Base-by-base conservation (phyloP, 2,797 vertebrate species). In the Gallirallus australis region DNA sequence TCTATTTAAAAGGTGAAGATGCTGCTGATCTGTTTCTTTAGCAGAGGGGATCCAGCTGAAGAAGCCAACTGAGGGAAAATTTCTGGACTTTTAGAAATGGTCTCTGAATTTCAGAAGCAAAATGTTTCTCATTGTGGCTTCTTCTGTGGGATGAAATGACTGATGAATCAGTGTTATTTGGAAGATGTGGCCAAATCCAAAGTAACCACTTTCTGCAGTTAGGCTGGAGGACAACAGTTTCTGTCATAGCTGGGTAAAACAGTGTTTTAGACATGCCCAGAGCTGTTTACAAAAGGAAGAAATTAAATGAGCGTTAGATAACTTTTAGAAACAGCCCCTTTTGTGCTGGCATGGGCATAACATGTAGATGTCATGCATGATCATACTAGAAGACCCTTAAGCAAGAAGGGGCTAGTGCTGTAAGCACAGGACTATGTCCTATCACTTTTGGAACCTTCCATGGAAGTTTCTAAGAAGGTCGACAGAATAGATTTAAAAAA, bases 71-170 rank as follows among this genome's bases (percentile, higher is more conserved):
- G 7, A 24, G 39, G 30, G 33, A 16, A 37, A 71, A 77, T 21
- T 73, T 86, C 75, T 68, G 64, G 60, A 53, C 81, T 89, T 86
- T 89, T 54, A 77, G 73, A 94, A 94, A 53, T 24, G 28, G 80
- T 73, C 73, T 84, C 37, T 57, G 72, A 39, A 70, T 77, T 95
- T 89, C 83, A 84, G 70, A 77, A 90, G 37, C 37, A 90, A 85
- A 95, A 89, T 90, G 28, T 92, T 94, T 97, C 82, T 79, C 45
- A 89, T 86, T 93, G 87, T 94, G 95, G 87, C 85, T 95, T 93
- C 77, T 77, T 42, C 77, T 89, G 80, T 82, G 96, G 86, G 71
- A 77, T 89, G 70, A 94, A 94, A 84, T 77, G 77, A 89, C 83
- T 92, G 94, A 93, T 50, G 81, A 86, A 93, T 65, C 31, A 42